A percentile compares a stretch with the other conserved stretches of the same genome.
phyloP scores from a whole-genome alignment of 53 echinoderm and acorn worm genomes.

The Holothuria scabra region DNA sequence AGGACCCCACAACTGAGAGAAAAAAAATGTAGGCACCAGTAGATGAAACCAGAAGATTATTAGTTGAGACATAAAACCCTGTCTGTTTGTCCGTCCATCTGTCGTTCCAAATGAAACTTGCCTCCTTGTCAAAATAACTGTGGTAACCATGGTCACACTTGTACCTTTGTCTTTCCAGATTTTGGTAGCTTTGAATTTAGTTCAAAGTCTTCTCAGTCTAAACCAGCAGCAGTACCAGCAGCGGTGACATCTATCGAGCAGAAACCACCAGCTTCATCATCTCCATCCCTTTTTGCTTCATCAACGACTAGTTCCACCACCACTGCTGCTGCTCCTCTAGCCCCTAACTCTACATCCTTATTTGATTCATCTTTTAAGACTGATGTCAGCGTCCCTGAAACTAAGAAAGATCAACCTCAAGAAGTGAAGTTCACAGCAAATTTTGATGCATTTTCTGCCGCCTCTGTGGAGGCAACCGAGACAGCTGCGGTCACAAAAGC shows the following conservation, averaged over 20 bases:
- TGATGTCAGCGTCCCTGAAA: constrained; percentile 47
- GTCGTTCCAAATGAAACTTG: too few species aligned
- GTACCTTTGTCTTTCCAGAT: not conserved
- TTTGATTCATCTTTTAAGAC: not conserved
- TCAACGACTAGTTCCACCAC: not conserved
- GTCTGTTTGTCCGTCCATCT: too few species aligned
- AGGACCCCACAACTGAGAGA: too few species aligned
- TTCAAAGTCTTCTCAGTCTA: constrained; percentile 36
- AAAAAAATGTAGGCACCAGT: too few species aligned
- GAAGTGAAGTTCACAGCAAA: constrained; percentile 26
- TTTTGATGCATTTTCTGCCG: constrained; percentile 37
- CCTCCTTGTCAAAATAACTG: too few species aligned
- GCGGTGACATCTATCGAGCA: not conserved
- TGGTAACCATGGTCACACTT: too few species aligned
- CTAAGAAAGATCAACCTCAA: constrained; percentile 64
- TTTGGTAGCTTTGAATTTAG: constrained; percentile 49
- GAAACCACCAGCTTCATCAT: constrained; percentile 15
- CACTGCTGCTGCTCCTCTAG: not conserved
- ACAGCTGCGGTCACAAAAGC: not conserved
- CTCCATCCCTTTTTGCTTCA: not conserved
- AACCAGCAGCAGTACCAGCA: constrained; percentile 3
- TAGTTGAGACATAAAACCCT: too few species aligned
- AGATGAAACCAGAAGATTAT: too few species aligned
- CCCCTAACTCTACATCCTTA: not conserved
- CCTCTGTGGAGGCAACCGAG: constrained; percentile 44